Percentiles rank a stretch among this genome's conserved stretches.
Evolutionary conservation across 2,888 invertebrate species (phyloP).

Genomic region (Xestoiulus laeticollis): DNA sequence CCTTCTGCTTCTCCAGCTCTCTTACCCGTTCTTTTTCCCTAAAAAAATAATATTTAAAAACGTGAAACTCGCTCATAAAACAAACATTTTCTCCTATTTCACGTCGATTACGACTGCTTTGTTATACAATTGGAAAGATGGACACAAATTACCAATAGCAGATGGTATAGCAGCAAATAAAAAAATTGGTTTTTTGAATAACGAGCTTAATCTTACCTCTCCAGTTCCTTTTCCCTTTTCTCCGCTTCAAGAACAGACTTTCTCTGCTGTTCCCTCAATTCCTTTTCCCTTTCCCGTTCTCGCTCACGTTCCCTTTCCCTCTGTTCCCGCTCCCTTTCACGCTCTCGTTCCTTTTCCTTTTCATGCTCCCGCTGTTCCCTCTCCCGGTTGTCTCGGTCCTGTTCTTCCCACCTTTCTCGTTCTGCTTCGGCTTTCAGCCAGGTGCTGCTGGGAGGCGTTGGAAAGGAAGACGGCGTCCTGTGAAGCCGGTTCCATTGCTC

Average conservation of each 20-base stretch:
- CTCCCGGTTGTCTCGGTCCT: constrained; percentile 61
- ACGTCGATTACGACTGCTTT: no score
- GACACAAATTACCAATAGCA: no score
- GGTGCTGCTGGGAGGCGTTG: constrained; percentile 67
- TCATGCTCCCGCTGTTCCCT: constrained; percentile 54
- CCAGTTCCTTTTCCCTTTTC: constrained; percentile 52
- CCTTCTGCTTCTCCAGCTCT: constrained; percentile 61
- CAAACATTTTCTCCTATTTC: neutral
- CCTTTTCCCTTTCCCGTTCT: constrained; percentile 57
- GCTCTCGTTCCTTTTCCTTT: constrained; percentile 54
- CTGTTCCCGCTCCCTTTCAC: constrained; percentile 55
- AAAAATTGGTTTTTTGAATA: no score
- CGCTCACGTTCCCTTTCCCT: constrained; percentile 62
- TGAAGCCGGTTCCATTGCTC: constrained; percentile 65
- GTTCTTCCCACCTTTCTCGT: constrained; percentile 59
- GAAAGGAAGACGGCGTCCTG: constrained; percentile 71
- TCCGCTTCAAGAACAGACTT: constrained; percentile 51
- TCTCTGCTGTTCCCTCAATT: constrained; percentile 50
- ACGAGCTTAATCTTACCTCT: constrained; percentile 7
- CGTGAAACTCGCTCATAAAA: constrained; percentile 5
- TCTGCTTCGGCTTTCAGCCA: constrained; percentile 65
- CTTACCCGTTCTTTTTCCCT: constrained; percentile 66
- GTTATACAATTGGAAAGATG: no score
- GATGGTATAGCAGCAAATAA: no score
- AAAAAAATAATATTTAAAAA: constrained; percentile 6